Evolutionary conservation across 2,888 invertebrate genomes (phyloP).

Genomic region (Leptopilina syphax): DNA sequence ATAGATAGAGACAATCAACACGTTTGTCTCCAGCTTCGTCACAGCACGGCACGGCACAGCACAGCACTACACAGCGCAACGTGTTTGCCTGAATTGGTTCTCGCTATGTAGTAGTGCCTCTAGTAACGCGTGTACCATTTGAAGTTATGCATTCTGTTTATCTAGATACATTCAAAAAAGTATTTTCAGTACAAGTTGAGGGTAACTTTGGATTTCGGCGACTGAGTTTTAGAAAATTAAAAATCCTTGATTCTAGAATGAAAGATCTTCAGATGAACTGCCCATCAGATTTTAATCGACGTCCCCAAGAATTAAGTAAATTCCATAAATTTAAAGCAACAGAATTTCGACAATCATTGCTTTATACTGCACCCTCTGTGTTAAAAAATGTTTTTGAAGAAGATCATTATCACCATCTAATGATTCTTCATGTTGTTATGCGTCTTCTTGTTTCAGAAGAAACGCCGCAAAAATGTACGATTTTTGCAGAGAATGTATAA

Average conservation of each 20-base stretch:
- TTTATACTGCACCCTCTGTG: not conserved
- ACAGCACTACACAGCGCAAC: no score
- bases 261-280: not conserved
- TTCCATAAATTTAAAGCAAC: not conserved
- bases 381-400: not conserved
- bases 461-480: not conserved
- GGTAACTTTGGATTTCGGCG: conserved; percentile 16
- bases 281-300: not conserved
- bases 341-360: conserved; percentile 1
- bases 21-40: no score
- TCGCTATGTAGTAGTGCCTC: no score
- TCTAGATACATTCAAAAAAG: conserved; percentile 43
- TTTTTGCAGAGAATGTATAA: not conserved
- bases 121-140: conserved; percentile 41
- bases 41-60: no score
- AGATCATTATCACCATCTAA: not conserved
- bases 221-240: conserved; percentile 18
- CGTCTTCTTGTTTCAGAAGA: not conserved
- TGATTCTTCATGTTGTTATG: not conserved
- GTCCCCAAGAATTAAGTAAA: not conserved
- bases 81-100: no score
- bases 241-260: conserved; percentile 28
- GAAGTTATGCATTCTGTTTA: conserved; percentile 39
- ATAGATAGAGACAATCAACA: no score
- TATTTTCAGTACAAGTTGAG: not conserved